Percentiles rank a stretch among this genome's conserved stretches.
Conservation (phyloP, 2,797 vertebrate species). For the Chiroxiphia lanceolata region DNA sequence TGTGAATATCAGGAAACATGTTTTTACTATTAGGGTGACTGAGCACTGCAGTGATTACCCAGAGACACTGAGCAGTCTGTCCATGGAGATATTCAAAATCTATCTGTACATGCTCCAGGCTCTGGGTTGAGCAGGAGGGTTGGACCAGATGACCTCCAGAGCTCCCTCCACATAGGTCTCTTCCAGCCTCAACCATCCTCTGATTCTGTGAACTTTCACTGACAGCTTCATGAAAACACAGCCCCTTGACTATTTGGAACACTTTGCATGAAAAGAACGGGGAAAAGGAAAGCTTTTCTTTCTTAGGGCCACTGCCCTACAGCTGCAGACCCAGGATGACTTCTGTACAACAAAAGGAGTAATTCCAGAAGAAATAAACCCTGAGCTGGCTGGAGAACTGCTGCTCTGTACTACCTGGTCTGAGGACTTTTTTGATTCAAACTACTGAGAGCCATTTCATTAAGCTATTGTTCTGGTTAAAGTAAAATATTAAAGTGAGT, state of each 20-base stretch:
- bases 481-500: not conserved
- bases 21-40: not conserved
- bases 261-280: not conserved
- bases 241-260: not conserved
- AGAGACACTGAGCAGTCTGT: not conserved
- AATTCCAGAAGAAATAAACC: not conserved
- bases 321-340: not conserved
- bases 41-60: not conserved
- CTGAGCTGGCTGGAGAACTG: not conserved
- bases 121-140: not conserved
- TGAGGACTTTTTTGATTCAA: not conserved
- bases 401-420: not conserved
- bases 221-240: not conserved
- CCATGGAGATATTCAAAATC: not conserved
- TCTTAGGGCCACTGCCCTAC: not conserved
- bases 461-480: not conserved
- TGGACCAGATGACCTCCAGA: not conserved
- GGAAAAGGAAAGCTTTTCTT: not conserved
- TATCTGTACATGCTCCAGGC: rapidly evolving
- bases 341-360: not conserved
- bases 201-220: not conserved
- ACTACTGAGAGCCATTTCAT: not conserved
- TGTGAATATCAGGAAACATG: rapidly evolving
- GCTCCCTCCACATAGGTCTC: not conserved
- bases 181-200: not conserved